phyloP scores from a whole-genome alignment of 2,888 invertebrate genomes.

The Nesidiocoris tenuis region DNA sequence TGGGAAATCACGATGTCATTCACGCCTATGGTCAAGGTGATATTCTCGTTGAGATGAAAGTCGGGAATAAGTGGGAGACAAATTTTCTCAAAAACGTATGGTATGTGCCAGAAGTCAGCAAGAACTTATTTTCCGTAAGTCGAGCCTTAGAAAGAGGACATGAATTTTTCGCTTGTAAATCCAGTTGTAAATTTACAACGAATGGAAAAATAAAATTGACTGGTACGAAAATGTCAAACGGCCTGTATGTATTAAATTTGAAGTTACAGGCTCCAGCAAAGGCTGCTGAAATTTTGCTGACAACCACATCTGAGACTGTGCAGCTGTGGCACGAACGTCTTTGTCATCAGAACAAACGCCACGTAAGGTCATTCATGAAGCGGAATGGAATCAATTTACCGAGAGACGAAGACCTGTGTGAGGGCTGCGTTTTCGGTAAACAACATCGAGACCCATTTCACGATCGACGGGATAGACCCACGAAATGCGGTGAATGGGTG shows the following conservation, averaged over 20 bases:
- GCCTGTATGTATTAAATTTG: conserved; percentile 16
- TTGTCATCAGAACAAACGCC: conserved; percentile 11
- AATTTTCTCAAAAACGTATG: conserved; percentile 8
- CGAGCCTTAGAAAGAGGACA: background rate
- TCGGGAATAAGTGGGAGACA: background rate
- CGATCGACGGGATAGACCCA: background rate
- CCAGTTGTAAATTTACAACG: background rate
- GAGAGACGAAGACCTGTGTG: background rate
- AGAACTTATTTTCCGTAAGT: conserved; percentile 3
- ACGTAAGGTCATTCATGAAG: background rate
- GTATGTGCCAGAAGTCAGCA: conserved; percentile 6
- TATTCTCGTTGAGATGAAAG: background rate
- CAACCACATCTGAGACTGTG: background rate
- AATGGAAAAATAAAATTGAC: background rate
- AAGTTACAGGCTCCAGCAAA: background rate
- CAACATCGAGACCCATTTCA: conserved; percentile 15
- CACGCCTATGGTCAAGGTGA: background rate
- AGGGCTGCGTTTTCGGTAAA: conserved; percentile 19
- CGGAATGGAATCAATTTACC: background rate
- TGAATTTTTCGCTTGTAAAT: background rate
- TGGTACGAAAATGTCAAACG: background rate
- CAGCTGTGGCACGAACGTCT: conserved; percentile 19
- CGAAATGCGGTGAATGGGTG: background rate
- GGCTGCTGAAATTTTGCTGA: background rate
- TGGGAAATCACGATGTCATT: background rate